phyloP scores from a whole-genome alignment of 2,888 invertebrate genomes.

The Dilophus febrilis region DNA sequence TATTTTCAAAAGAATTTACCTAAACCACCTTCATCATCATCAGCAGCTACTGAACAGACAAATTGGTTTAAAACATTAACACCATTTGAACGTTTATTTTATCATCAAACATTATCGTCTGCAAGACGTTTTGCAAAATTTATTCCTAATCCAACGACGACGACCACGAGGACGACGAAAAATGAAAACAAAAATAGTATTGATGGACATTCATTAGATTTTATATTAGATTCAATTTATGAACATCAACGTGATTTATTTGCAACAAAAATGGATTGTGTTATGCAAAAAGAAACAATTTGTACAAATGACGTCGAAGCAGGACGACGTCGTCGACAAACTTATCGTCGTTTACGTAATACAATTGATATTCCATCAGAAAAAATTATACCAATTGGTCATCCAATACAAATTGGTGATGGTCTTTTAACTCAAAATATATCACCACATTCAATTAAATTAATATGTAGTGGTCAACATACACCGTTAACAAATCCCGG shows the following conservation, averaged over 20 bases:
- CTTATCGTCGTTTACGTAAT: conserved; percentile 52
- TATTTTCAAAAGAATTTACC: conserved; percentile 27
- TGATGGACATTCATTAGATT: conserved; percentile 52
- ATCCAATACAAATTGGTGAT: conserved; percentile 37
- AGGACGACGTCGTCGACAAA: conserved; percentile 15
- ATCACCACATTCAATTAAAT: conserved; percentile 55
- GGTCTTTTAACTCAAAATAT: conserved; percentile 39
- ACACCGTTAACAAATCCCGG: conserved; percentile 67
- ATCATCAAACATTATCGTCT: conserved; percentile 37
- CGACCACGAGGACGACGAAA: too few species aligned
- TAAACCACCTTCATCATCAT: conserved; percentile 10
- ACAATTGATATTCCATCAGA: conserved; percentile 28
- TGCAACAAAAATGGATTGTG: background rate
- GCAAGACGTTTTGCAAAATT: conserved; percentile 32
- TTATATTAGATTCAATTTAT: conserved; percentile 47
- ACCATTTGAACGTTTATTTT: conserved; percentile 31
- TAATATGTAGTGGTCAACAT: conserved; percentile 68
- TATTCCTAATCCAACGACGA: conserved; percentile 15
- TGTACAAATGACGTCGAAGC: background rate
- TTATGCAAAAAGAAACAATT: background rate
- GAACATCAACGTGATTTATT: conserved; percentile 33
- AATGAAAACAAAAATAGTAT: conserved; percentile 10
- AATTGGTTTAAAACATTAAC: conserved; percentile 25
- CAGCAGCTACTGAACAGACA: conserved; percentile 13
- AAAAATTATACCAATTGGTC: conserved; percentile 27